Conservation (phyloP, 2,797 vertebrate genomes). For the Pachyuromys duprasi region DNA sequence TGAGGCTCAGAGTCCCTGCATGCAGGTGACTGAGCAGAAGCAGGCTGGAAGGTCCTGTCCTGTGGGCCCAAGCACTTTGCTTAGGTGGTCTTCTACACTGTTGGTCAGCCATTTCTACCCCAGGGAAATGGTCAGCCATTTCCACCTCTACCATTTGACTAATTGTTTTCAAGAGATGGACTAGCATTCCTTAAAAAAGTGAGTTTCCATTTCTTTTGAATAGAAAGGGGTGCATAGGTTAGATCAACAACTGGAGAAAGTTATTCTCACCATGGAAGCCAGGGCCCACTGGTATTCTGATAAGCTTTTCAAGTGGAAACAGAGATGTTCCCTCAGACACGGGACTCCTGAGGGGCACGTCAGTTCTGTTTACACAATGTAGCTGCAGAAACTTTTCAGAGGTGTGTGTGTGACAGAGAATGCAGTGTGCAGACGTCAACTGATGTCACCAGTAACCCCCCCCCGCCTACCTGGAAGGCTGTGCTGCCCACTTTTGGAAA, state of each 20-base stretch:
- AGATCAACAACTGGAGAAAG: no score
- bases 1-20: rapidly evolving
- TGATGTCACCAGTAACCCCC: not conserved
- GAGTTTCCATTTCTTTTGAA: not conserved
- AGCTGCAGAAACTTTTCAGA: not conserved
- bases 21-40: no score
- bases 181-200: not conserved
- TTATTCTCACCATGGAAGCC: not conserved
- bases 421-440: rapidly evolving
- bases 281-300: not conserved
- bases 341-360: rapidly evolving
- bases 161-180: not conserved
- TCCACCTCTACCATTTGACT: not conserved
- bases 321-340: not conserved
- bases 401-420: not conserved
- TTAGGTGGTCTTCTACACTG: no score
- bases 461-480: not conserved
- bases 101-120: not conserved
- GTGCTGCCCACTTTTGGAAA: not conserved
- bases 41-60: not conserved
- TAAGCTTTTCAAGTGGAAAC: not conserved
- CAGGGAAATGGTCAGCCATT: not conserved
- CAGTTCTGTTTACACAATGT: rapidly evolving
- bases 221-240: not conserved
- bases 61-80: rapidly evolving